Percentiles rank a stretch among this genome's conserved stretches.
These are phyloP conservation scores for Pandemis corylana DNA, from an alignment of 2,888 invertebrate genomes.

Conservation along the genomic window DNA sequence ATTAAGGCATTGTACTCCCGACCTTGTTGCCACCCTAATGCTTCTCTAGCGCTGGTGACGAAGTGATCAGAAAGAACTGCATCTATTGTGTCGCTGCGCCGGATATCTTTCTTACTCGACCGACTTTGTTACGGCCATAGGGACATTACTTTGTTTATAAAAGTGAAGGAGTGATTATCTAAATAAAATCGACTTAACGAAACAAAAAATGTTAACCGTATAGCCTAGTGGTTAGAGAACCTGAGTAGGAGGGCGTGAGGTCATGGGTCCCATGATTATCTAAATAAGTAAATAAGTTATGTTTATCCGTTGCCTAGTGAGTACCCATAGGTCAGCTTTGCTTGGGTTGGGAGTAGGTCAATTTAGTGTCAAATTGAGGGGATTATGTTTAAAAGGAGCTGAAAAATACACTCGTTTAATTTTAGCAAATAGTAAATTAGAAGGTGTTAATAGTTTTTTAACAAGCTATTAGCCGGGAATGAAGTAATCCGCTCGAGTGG, in stretches of 20 bases:
- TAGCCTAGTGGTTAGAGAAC: too few relatives aligned
- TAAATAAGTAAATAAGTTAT: too few relatives aligned
- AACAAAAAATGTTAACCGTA: too few relatives aligned
- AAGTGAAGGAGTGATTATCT: not conserved
- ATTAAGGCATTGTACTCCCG: slow-evolving; percentile 72
- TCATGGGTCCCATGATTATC: too few relatives aligned
- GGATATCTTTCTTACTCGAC: slow-evolving; percentile 1
- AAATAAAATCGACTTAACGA: not conserved
- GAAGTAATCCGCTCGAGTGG: slow-evolving; percentile 54
- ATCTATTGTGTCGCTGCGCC: slow-evolving; percentile 11
- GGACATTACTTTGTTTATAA: not conserved
- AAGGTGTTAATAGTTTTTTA: slow-evolving; percentile 40
- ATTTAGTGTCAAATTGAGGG: too few relatives aligned
- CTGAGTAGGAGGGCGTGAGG: too few relatives aligned
- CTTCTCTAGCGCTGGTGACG: slow-evolving; percentile 47
- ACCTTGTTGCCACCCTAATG: slow-evolving; percentile 51
- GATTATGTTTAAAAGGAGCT: too few relatives aligned
- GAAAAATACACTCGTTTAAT: not conserved
- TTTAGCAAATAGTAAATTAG: slow-evolving; percentile 21
- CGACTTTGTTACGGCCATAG: not conserved
- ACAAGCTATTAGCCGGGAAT: slow-evolving; percentile 46
- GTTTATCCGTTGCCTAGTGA: too few relatives aligned
- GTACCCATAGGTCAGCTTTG: too few relatives aligned
- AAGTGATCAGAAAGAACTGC: slow-evolving; percentile 55
- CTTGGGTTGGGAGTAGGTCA: too few relatives aligned